These are phyloP conservation scores for Pantherophis guttatus DNA, from an alignment of 2,113 vertebrate genomes.

Conservation along the genomic window DNA sequence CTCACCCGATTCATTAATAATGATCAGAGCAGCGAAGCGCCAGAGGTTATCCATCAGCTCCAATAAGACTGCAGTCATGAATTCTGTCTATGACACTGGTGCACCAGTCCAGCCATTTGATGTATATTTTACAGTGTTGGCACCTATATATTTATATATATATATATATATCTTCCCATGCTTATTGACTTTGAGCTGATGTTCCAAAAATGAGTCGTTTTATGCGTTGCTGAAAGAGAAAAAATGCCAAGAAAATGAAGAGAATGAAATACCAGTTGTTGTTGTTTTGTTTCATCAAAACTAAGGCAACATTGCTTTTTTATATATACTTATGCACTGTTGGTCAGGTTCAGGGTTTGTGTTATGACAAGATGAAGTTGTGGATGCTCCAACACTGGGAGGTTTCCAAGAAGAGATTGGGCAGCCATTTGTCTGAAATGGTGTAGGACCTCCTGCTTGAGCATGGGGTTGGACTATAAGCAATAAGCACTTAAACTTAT, in stretches of 20 bases:
- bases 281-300: neutral
- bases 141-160: neutral
- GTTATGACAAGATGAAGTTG: neutral
- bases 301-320: neutral
- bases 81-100: neutral
- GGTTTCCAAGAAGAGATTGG: too few relatives aligned
- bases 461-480: too few relatives aligned
- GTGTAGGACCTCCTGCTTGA: too few relatives aligned
- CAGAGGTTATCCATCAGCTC: neutral
- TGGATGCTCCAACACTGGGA: too few relatives aligned
- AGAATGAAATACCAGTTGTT: neutral
- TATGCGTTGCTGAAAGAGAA: too few relatives aligned
- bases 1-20: slow-evolving; percentile 19
- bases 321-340: neutral
- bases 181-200: neutral
- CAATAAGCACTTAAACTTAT: too few relatives aligned
- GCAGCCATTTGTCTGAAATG: too few relatives aligned
- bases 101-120: neutral
- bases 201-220: neutral
- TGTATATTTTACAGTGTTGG: slow-evolving; percentile 15
- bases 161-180: neutral
- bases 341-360: neutral
- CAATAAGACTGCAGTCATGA: neutral
- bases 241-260: neutral
- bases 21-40: neutral